phyloP scores from a whole-genome alignment of 2,888 invertebrate species.

The Anthophora plumipes region DNA sequence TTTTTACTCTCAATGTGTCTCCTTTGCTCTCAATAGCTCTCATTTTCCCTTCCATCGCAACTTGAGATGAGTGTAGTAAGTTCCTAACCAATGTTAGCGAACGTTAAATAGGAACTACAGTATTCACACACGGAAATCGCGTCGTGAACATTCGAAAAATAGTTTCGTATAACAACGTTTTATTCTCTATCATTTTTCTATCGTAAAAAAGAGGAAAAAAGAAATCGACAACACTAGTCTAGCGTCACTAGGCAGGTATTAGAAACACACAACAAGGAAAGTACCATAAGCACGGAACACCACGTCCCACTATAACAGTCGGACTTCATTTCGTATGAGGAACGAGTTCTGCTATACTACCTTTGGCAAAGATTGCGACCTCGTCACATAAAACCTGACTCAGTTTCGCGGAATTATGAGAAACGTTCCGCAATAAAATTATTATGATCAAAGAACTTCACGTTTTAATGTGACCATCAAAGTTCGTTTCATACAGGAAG shows the following conservation, averaged over 20 bases:
- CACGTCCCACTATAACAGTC: slow-evolving; percentile 6
- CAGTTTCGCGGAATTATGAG: slow-evolving; percentile 36
- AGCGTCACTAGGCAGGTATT: not conserved
- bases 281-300: not conserved
- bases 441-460: slow-evolving; percentile 31
- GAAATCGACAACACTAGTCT: too few species aligned
- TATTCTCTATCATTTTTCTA: too few species aligned
- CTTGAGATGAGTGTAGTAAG: too few species aligned
- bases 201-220: not conserved
- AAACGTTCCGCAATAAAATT: slow-evolving; percentile 38
- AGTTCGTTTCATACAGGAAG: slow-evolving; percentile 16
- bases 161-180: too few species aligned
- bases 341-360: not conserved
- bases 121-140: too few species aligned
- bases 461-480: slow-evolving; percentile 18
- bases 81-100: too few species aligned
- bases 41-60: too few species aligned
- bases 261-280: slow-evolving; percentile 13
- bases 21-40: too few species aligned
- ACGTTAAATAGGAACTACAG: too few species aligned
- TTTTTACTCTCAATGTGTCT: too few species aligned
- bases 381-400: slow-evolving; percentile 23
- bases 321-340: slow-evolving; percentile 23
- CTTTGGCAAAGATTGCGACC: slow-evolving; percentile 32
- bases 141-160: too few species aligned